Evolutionary conservation across 2,888 invertebrate species (phyloP).

Genomic region (Herminia tarsipennalis): DNA sequence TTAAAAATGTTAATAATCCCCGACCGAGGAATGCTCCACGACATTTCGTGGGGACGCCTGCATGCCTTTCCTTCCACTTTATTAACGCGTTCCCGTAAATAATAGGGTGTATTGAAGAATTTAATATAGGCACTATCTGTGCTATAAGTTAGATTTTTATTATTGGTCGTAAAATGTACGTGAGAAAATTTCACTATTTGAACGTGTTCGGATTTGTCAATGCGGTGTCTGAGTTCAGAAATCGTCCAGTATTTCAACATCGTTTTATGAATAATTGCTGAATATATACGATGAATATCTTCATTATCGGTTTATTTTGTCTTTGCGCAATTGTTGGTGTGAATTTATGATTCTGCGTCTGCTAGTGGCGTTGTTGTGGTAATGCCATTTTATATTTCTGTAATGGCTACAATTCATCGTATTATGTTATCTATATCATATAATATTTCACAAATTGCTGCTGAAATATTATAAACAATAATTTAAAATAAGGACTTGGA

Average conservation of each 20-base stretch:
- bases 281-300: background rate
- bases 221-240: constrained; percentile 4
- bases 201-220: background rate
- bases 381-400: no score
- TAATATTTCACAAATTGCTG: no score
- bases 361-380: no score
- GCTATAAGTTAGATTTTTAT: constrained; percentile 26
- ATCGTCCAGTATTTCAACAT: constrained; percentile 5
- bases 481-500: no score
- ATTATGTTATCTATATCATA: no score
- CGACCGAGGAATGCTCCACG: constrained; percentile 28
- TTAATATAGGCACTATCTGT: constrained; percentile 33
- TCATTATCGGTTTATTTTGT: no score
- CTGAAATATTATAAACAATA: no score
- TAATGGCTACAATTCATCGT: no score
- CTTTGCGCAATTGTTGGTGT: no score
- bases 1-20: constrained; percentile 48
- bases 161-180: constrained; percentile 6
- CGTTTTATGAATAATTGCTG: background rate
- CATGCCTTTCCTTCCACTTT: constrained; percentile 33
- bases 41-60: constrained; percentile 30
- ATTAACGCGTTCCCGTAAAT: constrained; percentile 31
- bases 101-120: constrained; percentile 35
- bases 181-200: background rate
- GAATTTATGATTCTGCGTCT: no score